Evolutionary conservation across 2,888 invertebrate species (phyloP).

Genomic region (Acleris cristana): DNA sequence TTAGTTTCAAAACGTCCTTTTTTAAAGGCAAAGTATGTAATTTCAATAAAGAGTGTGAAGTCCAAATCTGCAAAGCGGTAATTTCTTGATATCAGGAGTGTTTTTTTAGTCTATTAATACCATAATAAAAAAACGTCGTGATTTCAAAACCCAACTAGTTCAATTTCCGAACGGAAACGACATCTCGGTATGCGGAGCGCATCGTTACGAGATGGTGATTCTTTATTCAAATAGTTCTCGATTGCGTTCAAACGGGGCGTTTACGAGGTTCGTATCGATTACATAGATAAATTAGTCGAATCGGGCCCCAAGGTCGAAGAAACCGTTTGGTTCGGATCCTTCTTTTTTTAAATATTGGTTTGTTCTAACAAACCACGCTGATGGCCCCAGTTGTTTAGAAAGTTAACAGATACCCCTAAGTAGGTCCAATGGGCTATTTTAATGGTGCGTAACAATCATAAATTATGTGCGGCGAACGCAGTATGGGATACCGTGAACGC

Average conservation of each 20-base stretch:
- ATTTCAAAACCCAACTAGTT: conserved; percentile 19
- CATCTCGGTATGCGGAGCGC: conserved; percentile 17
- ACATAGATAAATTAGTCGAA: conserved; percentile 45
- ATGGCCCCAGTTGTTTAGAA: conserved; percentile 33
- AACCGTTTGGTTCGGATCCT: conserved; percentile 23
- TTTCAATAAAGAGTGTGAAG: too few species aligned
- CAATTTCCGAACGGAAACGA: conserved; percentile 19
- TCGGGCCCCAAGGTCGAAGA: conserved; percentile 41
- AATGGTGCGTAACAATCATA: conserved; percentile 40
- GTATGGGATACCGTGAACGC: conserved; percentile 21
- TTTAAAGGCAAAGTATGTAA: too few species aligned
- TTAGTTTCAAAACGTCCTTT: too few species aligned
- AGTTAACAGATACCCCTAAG: conserved; percentile 37
- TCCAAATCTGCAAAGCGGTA: too few species aligned
- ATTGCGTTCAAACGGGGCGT: conserved; percentile 45
- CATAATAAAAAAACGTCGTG: conserved; percentile 3
- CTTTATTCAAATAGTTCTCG: conserved; percentile 41
- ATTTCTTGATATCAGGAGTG: too few species aligned
- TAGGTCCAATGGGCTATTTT: conserved; percentile 32
- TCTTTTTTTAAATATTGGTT: conserved; percentile 12
- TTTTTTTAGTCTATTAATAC: neutral
- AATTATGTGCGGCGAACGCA: conserved; percentile 30
- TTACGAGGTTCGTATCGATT: conserved; percentile 49
- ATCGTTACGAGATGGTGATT: conserved; percentile 22
- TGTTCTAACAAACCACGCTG: conserved; percentile 22